A percentile compares a stretch with the other conserved stretches of the same genome.
These are phyloP conservation scores for Brachyalestes nurse DNA, from an alignment of 2,797 vertebrate genomes.

Conservation along the genomic window DNA sequence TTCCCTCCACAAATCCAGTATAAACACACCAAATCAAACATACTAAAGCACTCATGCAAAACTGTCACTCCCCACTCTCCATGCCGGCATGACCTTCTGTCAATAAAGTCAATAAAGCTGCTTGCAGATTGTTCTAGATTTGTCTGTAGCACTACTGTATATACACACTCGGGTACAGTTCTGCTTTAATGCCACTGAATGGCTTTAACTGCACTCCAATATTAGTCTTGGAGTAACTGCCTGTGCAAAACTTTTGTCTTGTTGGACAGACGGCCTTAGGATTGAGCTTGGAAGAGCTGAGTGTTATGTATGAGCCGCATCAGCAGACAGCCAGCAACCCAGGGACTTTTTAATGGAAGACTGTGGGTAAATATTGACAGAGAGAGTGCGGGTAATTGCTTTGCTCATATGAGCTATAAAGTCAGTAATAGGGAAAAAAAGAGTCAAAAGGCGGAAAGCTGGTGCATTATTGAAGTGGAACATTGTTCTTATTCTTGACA, in stretches of 20 bases:
- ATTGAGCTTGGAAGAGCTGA: not conserved
- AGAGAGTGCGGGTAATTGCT: not conserved
- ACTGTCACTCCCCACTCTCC: too few relatives aligned
- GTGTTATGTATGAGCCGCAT: not conserved
- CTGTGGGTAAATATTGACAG: constrained; percentile 26
- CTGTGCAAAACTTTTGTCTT: not conserved
- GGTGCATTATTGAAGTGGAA: not conserved
- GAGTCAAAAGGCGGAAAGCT: not conserved
- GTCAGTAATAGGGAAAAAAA: not conserved
- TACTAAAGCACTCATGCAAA: not conserved
- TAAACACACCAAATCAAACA: constrained; percentile 26
- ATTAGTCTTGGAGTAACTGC: not conserved
- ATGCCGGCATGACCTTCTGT: not conserved
- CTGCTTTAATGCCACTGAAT: not conserved
- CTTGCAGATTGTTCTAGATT: not conserved
- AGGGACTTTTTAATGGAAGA: not conserved
- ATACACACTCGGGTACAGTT: too few relatives aligned
- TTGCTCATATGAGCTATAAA: not conserved
- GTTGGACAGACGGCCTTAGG: not conserved
- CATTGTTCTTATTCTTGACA: not conserved
- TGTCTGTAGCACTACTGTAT: too few relatives aligned
- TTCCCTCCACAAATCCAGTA: not conserved
- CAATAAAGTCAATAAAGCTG: not conserved
- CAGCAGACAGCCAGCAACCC: not conserved
- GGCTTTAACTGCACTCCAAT: not conserved